Base-by-base conservation (phyloP, 1,140 invertebrate species). In the Forficula auricularia region DNA sequence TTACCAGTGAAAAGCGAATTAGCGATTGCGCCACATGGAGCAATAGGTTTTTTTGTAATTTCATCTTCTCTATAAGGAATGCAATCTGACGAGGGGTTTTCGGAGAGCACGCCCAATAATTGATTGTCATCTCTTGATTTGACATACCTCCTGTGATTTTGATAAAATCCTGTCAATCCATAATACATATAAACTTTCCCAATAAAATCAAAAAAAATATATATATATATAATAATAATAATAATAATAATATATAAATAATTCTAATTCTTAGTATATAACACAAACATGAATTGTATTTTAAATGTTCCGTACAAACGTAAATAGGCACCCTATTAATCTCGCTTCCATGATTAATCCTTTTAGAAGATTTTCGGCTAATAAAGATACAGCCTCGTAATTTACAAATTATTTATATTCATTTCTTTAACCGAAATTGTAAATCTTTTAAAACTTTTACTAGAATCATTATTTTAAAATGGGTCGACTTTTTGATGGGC, bases 21-120 rank as follows among this genome's bases (percentile, higher is more conserved):
- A 1, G 95, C 95, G 48, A 98, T 98, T 6, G 94, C 92, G 14
- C 95, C 95, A 69, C 95, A 98, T 0, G 95, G 95, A n/a, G 87
- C 90, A 51, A 90, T 79, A 0, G 78, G 72, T 44, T 61, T 65
- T 7, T 44, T 37, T 4, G 10, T 27, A 6, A 6, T 4, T 27
- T 10, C 22, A 27, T 27, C 10, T 43, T 55, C 49, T 43, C 55
- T 50, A 65, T 86, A 91, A 2, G 86, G 84, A 19, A 66, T 65
- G 59, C 86, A 92, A 52, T 91, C 83, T 6, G 62, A 63, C 1
- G 78, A 81, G 6, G 77, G 74, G 1, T 54, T 54, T 0, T 53
- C 18, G 2, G 61, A 68, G 9, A 87, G 57, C 38, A 70, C 67
- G 1, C 95, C 95, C 13, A 92, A 64, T 3, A 98, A 66, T 59